These are phyloP conservation scores for Phodopus roborovskii DNA, from an alignment of 2,113 vertebrate species.

Conservation along the genomic window DNA sequence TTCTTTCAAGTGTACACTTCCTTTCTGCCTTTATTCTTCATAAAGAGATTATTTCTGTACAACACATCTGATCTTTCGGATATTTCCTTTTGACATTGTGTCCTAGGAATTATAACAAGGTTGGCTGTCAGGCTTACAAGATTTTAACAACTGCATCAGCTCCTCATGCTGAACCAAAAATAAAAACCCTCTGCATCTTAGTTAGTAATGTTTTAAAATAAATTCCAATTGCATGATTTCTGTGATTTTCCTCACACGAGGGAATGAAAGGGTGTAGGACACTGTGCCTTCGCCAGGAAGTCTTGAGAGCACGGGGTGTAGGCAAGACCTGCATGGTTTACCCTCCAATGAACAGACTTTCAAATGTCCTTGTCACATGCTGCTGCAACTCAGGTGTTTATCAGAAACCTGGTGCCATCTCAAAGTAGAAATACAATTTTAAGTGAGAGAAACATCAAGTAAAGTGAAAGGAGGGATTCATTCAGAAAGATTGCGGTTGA, in stretches of 20 bases:
- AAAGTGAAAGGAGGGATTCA: neutral
- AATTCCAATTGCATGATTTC: neutral
- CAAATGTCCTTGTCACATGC: neutral
- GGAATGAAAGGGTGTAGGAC: neutral
- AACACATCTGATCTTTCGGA: slow-evolving; percentile 16
- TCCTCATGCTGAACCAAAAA: slow-evolving; percentile 8
- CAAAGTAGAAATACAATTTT: slow-evolving; percentile 33
- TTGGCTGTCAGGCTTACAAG: slow-evolving; percentile 31
- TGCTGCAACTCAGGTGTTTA: neutral
- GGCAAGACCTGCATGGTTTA: neutral
- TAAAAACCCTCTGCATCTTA: slow-evolving; percentile 6
- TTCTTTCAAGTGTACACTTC: neutral
- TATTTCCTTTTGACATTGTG: slow-evolving; percentile 27
- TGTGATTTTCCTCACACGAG: neutral
- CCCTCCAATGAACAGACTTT: neutral
- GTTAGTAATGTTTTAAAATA: slow-evolving; percentile 59
- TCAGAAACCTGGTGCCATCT: neutral
- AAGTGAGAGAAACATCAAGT: neutral
- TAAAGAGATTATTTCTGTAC: slow-evolving; percentile 42
- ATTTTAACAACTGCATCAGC: slow-evolving; percentile 15
- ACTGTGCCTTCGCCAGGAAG: neutral
- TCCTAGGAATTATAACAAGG: slow-evolving; percentile 36
- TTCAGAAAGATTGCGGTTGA: neutral
- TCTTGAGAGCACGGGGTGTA: neutral
- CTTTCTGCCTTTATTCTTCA: neutral